These are phyloP conservation scores for Morone chrysops DNA, from an alignment of 2,113 vertebrate species.

Conservation along the genomic window DNA sequence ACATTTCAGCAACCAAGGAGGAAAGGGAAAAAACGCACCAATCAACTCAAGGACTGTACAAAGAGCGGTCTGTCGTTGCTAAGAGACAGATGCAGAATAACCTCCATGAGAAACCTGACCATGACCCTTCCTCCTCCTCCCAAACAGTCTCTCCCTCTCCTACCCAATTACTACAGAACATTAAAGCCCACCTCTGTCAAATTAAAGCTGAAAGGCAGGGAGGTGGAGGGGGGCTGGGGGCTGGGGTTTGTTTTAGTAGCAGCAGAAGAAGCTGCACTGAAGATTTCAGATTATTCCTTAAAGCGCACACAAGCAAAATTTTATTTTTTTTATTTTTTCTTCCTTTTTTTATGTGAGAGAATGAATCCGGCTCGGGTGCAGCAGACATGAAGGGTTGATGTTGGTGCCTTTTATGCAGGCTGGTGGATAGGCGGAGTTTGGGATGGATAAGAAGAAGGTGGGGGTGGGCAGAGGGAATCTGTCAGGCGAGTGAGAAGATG, in stretches of 20 bases:
- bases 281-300: conserved; percentile 47
- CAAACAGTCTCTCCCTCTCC: conserved; percentile 90
- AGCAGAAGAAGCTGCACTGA: conserved; percentile 20
- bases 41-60: conserved; percentile 94
- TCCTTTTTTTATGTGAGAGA: not conserved
- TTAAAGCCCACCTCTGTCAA: conserved; percentile 77
- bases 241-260: conserved; percentile 20
- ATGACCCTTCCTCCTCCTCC: conserved; percentile 90
- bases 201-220: conserved; percentile 65
- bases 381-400: conserved; percentile 22
- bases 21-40: conserved; percentile 77
- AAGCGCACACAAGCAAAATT: conserved; percentile 8
- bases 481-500: conserved; percentile 89
- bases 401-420: conserved; percentile 40
- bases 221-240: not conserved
- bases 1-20: conserved; percentile 88
- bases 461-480: conserved; percentile 78
- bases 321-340: not conserved
- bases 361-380: conserved; percentile 17
- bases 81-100: conserved; percentile 97
- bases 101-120: conserved; percentile 92
- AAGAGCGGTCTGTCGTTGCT: conserved; percentile 94
- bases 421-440: conserved; percentile 64
- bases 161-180: conserved; percentile 91
- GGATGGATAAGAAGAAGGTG: conserved; percentile 30